A percentile compares a stretch with the other conserved stretches of the same genome.
Conservation (phyloP, 2,888 invertebrate species). For the Drosophila hamatofila region DNA sequence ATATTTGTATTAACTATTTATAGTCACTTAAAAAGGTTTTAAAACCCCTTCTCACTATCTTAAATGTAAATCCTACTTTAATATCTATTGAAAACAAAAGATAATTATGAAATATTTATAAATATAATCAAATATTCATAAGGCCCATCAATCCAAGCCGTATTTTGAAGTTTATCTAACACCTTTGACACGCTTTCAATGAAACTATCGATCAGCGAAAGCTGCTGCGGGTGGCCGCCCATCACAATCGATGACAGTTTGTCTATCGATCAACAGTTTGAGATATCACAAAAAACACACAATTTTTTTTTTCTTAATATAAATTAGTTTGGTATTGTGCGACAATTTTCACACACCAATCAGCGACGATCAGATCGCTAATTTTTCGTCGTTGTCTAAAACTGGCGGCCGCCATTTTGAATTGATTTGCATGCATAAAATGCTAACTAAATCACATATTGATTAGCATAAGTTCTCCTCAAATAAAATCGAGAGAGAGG, state of each 20-base stretch:
- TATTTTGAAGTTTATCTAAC: constrained; percentile 30
- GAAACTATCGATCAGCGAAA: constrained; percentile 45
- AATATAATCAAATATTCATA: constrained; percentile 14
- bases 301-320: constrained; percentile 28
- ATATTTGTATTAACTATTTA: background rate
- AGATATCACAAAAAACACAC: constrained; percentile 11
- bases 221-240: constrained; percentile 37
- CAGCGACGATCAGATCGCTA: constrained; percentile 60
- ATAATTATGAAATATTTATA: background rate
- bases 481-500: constrained; percentile 8
- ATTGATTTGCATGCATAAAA: constrained; percentile 72
- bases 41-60: background rate
- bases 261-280: constrained; percentile 63
- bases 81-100: background rate
- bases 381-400: constrained; percentile 60
- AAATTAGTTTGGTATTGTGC: constrained; percentile 42
- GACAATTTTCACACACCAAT: constrained; percentile 77
- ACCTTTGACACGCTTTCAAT: constrained; percentile 48
- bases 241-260: constrained; percentile 47
- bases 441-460: constrained; percentile 62
- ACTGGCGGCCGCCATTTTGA: constrained; percentile 67
- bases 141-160: constrained; percentile 14
- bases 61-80: background rate
- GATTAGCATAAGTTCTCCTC: constrained; percentile 67
- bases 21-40: background rate